Base-by-base conservation (phyloP, 2,113 vertebrate species). In the Lamprotornis superbus region DNA sequence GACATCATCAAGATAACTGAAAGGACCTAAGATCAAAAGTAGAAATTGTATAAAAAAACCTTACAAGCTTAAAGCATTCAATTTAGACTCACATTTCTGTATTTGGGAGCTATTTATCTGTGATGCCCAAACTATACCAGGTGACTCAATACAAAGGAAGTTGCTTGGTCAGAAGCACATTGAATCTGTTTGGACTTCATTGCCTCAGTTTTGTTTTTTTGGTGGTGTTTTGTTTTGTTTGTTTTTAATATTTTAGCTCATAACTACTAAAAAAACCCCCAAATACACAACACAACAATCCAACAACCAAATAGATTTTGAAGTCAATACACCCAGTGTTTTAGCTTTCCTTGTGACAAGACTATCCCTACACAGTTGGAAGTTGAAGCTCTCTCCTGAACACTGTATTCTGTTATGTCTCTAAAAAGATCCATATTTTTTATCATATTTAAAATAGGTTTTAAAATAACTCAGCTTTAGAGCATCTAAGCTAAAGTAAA, bases 1-100 rank as follows among this genome's bases (percentile, higher is more conserved):
- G 98, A 99, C 99, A 75, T 99, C 99, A 96, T 99, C 99, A 97
- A 99, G 98, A 96, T 99, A 99, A 97, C 99, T 99, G 98, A 99
- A 98, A 97, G 98, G 98, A 96, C 99, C 99, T 99, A 94, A 30
- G 89, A 95, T 94, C 85, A 96, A 96, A 93, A 94, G 77, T 64
- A 96, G 87, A 97, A 96, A 78, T 81, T 42, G 2, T 56, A 60
- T 92, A 0, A 63, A 67, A 89, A 83, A 23, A 57, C 7, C 10
- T 49, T 55, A 78, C 0, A 5, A 61, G 23, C 68, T 87, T 49
- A 77, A 61, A 18, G 18, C 18, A 22, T 86, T 89, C 44, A 61
- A 23, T 40, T 50, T 53, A 57, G 19, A 64, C n/a, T 70, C 40
- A 37, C 8, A 64, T 35, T 89, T 80, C 33, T 44, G 22, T 61